A percentile compares a stretch with the other conserved stretches of the same genome.
These are phyloP conservation scores for Chouioia cunea DNA, from an alignment of 2,888 invertebrate genomes.

Conservation along the genomic window DNA sequence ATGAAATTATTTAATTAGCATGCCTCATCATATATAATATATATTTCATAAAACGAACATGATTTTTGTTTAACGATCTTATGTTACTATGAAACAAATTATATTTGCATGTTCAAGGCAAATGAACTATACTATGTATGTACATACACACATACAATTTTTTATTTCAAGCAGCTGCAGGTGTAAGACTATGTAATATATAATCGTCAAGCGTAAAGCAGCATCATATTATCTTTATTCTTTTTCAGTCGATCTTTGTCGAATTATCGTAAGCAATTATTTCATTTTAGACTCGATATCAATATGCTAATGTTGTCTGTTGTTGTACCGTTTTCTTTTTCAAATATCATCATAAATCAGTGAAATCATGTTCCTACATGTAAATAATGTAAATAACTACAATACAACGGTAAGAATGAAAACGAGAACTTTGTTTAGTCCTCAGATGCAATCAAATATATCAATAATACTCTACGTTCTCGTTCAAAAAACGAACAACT, in stretches of 20 bases:
- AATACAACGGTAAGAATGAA: constrained; percentile 10
- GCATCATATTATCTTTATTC: constrained; percentile 26
- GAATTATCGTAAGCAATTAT: neutral
- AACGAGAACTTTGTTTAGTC: constrained; percentile 3
- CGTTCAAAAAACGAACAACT: constrained; percentile 15
- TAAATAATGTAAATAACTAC: constrained; percentile 3
- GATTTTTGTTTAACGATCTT: constrained; percentile 28
- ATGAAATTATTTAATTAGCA: constrained; percentile 31
- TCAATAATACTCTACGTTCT: constrained; percentile 23
- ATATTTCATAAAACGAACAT: constrained; percentile 36
- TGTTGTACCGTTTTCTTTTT: no score
- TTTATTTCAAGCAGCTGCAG: constrained; percentile 42
- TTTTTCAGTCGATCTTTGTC: constrained; percentile 2
- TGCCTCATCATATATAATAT: constrained; percentile 31
- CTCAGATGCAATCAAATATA: constrained; percentile 26
- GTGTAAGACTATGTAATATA: constrained; percentile 39
- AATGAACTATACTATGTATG: constrained; percentile 40
- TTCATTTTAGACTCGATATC: neutral
- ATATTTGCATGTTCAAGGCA: constrained; percentile 45
- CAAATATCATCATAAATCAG: no score
- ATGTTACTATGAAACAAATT: constrained; percentile 39
- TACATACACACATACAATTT: constrained; percentile 41
- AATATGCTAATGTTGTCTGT: no score
- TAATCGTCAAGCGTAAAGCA: constrained; percentile 37
- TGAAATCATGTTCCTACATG: no score